phyloP scores from a whole-genome alignment of 2,797 vertebrate genomes.

The Mus caroli region DNA sequence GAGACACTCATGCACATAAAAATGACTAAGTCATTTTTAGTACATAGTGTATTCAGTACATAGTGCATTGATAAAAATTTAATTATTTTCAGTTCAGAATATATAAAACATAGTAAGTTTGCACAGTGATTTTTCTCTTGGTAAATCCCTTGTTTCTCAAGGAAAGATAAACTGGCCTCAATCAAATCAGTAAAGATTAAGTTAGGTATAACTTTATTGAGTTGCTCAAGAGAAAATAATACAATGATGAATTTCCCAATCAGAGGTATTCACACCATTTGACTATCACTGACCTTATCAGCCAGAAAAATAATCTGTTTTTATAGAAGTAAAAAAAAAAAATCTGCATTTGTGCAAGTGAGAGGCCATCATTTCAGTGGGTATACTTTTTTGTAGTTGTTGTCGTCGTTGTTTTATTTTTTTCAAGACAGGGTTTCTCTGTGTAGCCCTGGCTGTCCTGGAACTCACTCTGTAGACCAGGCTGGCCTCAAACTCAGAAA shows the following conservation, averaged over 20 bases:
- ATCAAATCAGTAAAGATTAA: slow-evolving; percentile 32
- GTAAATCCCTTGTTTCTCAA: neutral
- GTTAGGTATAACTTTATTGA: neutral
- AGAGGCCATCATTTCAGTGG: slow-evolving; percentile 1
- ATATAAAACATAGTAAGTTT: neutral
- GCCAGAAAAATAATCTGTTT: neutral
- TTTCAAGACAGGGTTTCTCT: no score
- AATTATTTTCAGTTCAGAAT: neutral
- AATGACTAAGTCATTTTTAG: neutral
- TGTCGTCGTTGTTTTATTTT: no score
- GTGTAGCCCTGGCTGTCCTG: no score
- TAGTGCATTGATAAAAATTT: neutral
- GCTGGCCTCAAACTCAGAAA: no score
- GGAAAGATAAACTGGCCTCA: neutral
- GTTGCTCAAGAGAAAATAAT: slow-evolving; percentile 44
- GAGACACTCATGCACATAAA: neutral
- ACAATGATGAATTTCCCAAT: slow-evolving; percentile 13
- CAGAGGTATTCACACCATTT: neutral
- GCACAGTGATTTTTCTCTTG: slow-evolving; percentile 7
- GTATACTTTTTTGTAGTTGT: neutral
- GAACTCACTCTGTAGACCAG: no score
- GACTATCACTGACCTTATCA: slow-evolving; percentile 4
- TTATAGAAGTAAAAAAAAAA: slow-evolving; percentile 23
- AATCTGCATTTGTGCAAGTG: neutral
- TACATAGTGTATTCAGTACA: neutral